Base-by-base conservation (phyloP, 2,888 invertebrate species). In the Dendrolimus houi region DNA sequence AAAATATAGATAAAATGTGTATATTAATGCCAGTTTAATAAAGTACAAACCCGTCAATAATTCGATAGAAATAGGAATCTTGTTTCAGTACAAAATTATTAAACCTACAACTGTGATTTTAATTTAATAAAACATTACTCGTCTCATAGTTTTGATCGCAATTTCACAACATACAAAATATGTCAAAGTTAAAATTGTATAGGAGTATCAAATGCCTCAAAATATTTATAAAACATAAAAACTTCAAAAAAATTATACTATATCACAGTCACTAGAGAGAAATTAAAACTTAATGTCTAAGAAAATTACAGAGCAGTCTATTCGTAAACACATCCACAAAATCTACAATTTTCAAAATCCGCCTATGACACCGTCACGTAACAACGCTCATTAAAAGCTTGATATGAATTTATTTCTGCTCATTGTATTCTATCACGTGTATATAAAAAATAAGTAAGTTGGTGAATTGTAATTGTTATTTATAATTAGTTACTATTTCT, bases 201-300 rank as follows among this genome's bases (percentile, higher is more conserved):
- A 90, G 83, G 79, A 81, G 79, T 90, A 90, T 88, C 87, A 89
- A 89, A 89, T 70, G 79, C 83, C 80, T 79, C 63, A 77, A 85
- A 83, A 75, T 88, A 87, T 88, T 65, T 87, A 87, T 85, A 87
- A 85, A 77, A 83, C 83, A 76, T 71, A 81, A 78, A 76, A 73
- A 74, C 73, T 69, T 69, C 79, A 74, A 71, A 75, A 86, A 58
- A 88, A 87, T 87, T 86, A 88, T 85, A 83, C 85, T 88, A 88
- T 90, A 90, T 90, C 89, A 90, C 89, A 90, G 89, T 87, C 81
- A 80, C 89, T 90, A 89, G 83, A 87, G 76, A 88, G 79, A 86
- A 81, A 83, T 85, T 77, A 83, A 83, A 81, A 77, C 71, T 76
- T 80, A 78, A 73, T 69, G 67, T 68, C 80, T 84, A 83, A 71